These are phyloP conservation scores for Mugil cephalus DNA, from an alignment of 2,113 vertebrate genomes.

Conservation along the genomic window DNA sequence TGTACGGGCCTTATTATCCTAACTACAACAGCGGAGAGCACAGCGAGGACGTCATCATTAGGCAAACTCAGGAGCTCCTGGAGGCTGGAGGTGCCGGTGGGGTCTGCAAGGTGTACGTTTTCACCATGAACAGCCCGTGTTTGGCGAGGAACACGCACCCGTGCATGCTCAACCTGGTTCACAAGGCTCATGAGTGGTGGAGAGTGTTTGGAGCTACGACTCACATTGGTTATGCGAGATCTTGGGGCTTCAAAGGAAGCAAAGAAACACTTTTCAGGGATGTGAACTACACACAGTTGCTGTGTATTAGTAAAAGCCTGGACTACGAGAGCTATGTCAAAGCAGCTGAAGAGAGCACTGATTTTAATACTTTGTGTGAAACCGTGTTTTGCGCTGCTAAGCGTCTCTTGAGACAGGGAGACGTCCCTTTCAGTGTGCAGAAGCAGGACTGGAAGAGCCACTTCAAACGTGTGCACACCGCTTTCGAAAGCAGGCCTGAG, in stretches of 20 bases:
- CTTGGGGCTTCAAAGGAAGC: conserved; percentile 71
- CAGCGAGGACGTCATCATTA: conserved; percentile 69
- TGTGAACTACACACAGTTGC: conserved; percentile 49
- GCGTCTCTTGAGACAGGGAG: not conserved
- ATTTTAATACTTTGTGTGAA: conserved; percentile 43
- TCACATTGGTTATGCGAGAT: conserved; percentile 60
- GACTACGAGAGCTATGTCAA: conserved; percentile 49
- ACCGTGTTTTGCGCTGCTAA: conserved; percentile 53
- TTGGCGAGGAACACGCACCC: conserved; percentile 55
- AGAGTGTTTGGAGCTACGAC: conserved; percentile 57
- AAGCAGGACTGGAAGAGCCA: conserved; percentile 46
- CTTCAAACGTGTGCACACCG: conserved; percentile 42
- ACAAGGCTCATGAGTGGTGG: conserved; percentile 68
- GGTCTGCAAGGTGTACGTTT: conserved; percentile 57
- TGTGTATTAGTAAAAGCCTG: conserved; percentile 31
- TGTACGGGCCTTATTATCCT: conserved; percentile 70
- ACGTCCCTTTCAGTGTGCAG: conserved; percentile 16
- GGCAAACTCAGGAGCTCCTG: conserved; percentile 70
- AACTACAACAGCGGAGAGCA: conserved; percentile 61
- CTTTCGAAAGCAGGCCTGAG: conserved; percentile 37
- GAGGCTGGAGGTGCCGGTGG: conserved; percentile 6
- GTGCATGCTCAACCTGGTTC: conserved; percentile 69
- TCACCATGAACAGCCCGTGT: conserved; percentile 72
- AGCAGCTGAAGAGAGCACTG: conserved; percentile 15
- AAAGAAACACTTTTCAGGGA: conserved; percentile 70